Percentiles rank a stretch among this genome's conserved stretches.
Evolutionary conservation across 2,888 invertebrate species (phyloP).

Genomic region (Noctua pronuba): DNA sequence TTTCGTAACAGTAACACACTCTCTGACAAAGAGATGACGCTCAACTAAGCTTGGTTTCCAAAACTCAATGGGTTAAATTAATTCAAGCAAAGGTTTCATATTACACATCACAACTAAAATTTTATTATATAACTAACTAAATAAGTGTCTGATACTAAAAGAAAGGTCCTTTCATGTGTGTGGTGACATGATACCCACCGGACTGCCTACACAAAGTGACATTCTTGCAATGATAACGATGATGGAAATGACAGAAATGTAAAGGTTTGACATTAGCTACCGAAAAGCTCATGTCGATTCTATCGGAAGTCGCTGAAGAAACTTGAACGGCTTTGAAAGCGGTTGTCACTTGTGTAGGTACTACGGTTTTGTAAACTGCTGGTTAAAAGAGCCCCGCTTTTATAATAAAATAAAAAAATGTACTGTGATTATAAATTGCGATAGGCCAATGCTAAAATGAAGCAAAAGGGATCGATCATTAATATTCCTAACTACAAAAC

Average conservation of each 20-base stretch:
- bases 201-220: not conserved
- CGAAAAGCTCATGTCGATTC: not conserved
- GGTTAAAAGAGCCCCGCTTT: too few relatives aligned
- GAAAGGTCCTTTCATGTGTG: not conserved
- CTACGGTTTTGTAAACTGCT: too few relatives aligned
- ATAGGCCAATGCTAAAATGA: not conserved
- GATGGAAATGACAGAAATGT: not conserved
- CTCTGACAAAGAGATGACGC: not conserved
- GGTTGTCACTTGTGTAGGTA: not conserved
- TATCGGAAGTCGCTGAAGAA: not conserved
- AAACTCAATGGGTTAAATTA: too few relatives aligned
- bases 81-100: not conserved
- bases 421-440: not conserved
- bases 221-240: not conserved
- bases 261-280: not conserved
- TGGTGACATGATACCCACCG: not conserved
- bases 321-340: not conserved
- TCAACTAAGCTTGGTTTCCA: not conserved
- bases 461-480: not conserved
- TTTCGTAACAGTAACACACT: not conserved
- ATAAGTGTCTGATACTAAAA: not conserved
- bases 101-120: too few relatives aligned
- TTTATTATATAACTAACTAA: not conserved
- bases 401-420: too few relatives aligned
- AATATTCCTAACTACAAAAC: not conserved